Evolutionary conservation across 2,797 vertebrate species (phyloP).

Genomic region (Geotrypetes seraphini): DNA sequence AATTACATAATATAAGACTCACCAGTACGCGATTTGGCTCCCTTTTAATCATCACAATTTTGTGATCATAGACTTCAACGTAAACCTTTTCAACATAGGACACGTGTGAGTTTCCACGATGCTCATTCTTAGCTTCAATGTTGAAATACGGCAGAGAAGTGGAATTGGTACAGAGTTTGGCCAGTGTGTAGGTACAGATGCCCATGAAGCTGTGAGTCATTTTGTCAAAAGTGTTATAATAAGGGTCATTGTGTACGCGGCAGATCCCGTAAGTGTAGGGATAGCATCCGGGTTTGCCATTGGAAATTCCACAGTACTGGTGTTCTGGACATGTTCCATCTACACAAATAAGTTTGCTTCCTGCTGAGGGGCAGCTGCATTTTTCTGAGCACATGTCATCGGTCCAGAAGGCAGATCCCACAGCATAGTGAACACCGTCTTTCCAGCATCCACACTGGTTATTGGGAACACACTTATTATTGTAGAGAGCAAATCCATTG

Average conservation of each 20-base stretch:
- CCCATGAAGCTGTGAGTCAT: slow-evolving; percentile 53
- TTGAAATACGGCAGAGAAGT: slow-evolving; percentile 50
- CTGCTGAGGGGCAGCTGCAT: slow-evolving; percentile 43
- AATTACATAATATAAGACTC: no score
- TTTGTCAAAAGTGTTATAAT: slow-evolving; percentile 68
- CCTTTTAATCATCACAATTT: slow-evolving; percentile 45
- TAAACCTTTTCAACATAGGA: slow-evolving; percentile 48
- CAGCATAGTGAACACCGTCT: slow-evolving; percentile 56
- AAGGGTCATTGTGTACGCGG: slow-evolving; percentile 53
- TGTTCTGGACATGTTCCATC: slow-evolving; percentile 33
- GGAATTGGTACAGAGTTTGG: slow-evolving; percentile 48
- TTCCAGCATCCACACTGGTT: slow-evolving; percentile 36
- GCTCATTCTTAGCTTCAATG: slow-evolving; percentile 57
- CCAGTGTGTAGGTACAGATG: slow-evolving; percentile 63
- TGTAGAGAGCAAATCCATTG: slow-evolving; percentile 31
- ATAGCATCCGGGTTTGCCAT: slow-evolving; percentile 14
- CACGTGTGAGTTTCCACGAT: slow-evolving; percentile 35
- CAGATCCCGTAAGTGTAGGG: slow-evolving; percentile 45
- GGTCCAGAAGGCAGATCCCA: slow-evolving; percentile 52
- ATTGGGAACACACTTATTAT: slow-evolving; percentile 19
- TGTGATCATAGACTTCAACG: slow-evolving; percentile 37
- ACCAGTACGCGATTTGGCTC: slow-evolving; percentile 58
- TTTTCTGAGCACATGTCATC: slow-evolving; percentile 53
- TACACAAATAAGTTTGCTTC: slow-evolving; percentile 41
- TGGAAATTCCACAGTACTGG: slow-evolving; percentile 42